phyloP scores from a whole-genome alignment of 2,113 vertebrate genomes.

The Chiloscyllium plagiosum region DNA sequence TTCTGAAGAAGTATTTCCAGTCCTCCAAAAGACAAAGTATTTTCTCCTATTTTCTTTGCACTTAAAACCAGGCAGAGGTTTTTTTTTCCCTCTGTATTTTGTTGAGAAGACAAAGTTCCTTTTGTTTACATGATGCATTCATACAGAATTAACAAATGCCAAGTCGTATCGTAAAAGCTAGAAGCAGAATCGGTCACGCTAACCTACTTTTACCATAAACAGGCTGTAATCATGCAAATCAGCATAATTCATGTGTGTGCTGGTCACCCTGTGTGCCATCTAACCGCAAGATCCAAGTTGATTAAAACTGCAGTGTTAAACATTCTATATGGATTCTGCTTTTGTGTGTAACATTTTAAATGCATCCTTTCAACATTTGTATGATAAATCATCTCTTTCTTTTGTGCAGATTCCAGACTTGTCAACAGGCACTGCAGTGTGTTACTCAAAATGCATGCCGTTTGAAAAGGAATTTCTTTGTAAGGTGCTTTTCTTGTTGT shows the following conservation, averaged over 20 bases:
- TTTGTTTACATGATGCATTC: background rate
- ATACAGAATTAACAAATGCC: conserved; percentile 10
- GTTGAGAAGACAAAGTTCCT: background rate
- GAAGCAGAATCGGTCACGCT: conserved; percentile 2
- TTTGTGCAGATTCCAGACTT: conserved; percentile 21
- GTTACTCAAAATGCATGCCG: background rate
- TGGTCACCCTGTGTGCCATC: background rate
- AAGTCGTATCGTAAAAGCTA: background rate
- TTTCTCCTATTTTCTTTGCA: background rate
- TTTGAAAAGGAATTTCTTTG: conserved; percentile 34
- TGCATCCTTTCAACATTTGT: conserved; percentile 3
- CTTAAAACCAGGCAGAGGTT: background rate
- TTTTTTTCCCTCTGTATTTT: background rate
- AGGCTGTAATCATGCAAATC: background rate
- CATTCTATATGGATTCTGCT: conserved; percentile 21
- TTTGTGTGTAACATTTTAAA: conserved; percentile 34
- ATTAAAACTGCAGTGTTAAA: background rate
- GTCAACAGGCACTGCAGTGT: conserved; percentile 12
- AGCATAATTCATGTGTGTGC: background rate
- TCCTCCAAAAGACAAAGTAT: background rate
- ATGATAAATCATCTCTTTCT: conserved; percentile 27
- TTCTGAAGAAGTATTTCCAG: background rate
- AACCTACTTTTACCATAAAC: conserved; percentile 20
- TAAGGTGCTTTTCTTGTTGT: background rate
- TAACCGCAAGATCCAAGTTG: background rate